A percentile compares a stretch with the other conserved stretches of the same genome.
Conservation (phyloP, 2,888 invertebrate genomes). For the Ormyrus pomaceus region DNA sequence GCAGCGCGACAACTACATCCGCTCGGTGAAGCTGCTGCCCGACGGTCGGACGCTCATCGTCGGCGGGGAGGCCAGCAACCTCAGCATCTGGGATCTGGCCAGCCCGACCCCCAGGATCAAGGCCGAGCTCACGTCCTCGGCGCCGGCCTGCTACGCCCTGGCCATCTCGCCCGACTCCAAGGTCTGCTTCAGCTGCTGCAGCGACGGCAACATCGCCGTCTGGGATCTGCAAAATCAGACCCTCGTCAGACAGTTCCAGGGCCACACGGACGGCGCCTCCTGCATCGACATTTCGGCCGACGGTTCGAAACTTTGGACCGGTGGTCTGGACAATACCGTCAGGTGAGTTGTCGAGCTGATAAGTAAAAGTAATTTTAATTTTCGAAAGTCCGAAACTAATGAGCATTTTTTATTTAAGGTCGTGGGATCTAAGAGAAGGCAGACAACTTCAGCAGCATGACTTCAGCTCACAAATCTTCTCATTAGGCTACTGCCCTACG, state of each 20-base stretch:
- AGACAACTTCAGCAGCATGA: slow-evolving; percentile 95
- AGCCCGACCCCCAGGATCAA: slow-evolving; percentile 93
- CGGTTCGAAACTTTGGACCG: slow-evolving; percentile 96
- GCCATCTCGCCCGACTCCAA: slow-evolving; percentile 97
- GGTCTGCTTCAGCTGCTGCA: slow-evolving; percentile 98
- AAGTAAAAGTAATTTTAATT: slow-evolving; percentile 70
- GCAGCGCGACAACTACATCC: slow-evolving; percentile 95
- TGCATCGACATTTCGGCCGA: slow-evolving; percentile 97
- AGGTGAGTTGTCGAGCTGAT: slow-evolving; percentile 82
- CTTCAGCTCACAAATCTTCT: slow-evolving; percentile 95
- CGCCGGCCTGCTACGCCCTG: slow-evolving; percentile 97
- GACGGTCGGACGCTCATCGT: slow-evolving; percentile 96
- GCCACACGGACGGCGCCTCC: slow-evolving; percentile 96
- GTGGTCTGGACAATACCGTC: slow-evolving; percentile 95
- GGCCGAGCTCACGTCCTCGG: slow-evolving; percentile 94
- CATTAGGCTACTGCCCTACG: slow-evolving; percentile 95
- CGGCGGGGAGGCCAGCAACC: slow-evolving; percentile 95
- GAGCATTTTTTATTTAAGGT: slow-evolving; percentile 66
- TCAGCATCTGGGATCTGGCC: slow-evolving; percentile 96
- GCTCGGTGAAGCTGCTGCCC: slow-evolving; percentile 92
- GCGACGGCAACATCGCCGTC: slow-evolving; percentile 97
- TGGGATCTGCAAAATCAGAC: slow-evolving; percentile 97
- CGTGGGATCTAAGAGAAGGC: slow-evolving; percentile 95
- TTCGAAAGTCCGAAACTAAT: slow-evolving; percentile 86
- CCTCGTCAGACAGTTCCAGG: slow-evolving; percentile 91